These are phyloP conservation scores for Beaufortia kweichowensis DNA, from an alignment of 2,113 vertebrate species.

Conservation along the genomic window DNA sequence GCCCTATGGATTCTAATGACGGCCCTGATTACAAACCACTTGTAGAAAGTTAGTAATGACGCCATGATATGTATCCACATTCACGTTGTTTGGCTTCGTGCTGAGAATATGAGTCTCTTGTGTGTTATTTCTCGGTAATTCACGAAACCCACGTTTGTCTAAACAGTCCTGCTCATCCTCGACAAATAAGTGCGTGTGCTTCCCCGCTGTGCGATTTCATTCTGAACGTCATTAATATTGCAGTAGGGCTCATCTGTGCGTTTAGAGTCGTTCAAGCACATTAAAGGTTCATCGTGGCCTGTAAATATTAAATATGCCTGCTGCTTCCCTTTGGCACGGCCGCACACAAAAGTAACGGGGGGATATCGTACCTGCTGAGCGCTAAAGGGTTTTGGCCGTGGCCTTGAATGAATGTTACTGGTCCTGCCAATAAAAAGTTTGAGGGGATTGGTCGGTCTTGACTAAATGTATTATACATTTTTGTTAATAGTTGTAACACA, in stretches of 20 bases:
- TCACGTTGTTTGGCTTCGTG: background rate
- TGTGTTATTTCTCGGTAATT: constrained; percentile 28
- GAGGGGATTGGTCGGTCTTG: background rate
- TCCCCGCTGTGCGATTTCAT: constrained; percentile 31
- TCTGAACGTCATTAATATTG: constrained; percentile 43
- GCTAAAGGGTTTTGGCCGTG: background rate
- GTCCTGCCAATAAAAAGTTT: constrained; percentile 16
- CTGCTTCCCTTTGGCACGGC: constrained; percentile 15
- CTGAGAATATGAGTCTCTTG: constrained; percentile 4
- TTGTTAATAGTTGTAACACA: no score
- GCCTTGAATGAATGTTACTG: constrained; percentile 26
- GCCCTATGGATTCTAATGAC: background rate
- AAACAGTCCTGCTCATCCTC: constrained; percentile 20
- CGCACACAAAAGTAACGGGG: constrained; percentile 21
- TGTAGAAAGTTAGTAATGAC: background rate
- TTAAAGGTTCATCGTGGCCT: constrained; percentile 42
- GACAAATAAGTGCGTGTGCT: constrained; percentile 29
- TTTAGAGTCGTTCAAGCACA: constrained; percentile 30
- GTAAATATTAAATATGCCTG: constrained; percentile 45
- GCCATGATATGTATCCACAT: constrained; percentile 1
- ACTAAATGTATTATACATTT: background rate
- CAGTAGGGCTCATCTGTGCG: constrained; percentile 28
- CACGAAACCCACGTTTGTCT: constrained; percentile 8
- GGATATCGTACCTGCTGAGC: background rate
- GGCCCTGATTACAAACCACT: background rate